phyloP scores from a whole-genome alignment of 1,140 invertebrate species.

The Pseudachorutes palmiensis region DNA sequence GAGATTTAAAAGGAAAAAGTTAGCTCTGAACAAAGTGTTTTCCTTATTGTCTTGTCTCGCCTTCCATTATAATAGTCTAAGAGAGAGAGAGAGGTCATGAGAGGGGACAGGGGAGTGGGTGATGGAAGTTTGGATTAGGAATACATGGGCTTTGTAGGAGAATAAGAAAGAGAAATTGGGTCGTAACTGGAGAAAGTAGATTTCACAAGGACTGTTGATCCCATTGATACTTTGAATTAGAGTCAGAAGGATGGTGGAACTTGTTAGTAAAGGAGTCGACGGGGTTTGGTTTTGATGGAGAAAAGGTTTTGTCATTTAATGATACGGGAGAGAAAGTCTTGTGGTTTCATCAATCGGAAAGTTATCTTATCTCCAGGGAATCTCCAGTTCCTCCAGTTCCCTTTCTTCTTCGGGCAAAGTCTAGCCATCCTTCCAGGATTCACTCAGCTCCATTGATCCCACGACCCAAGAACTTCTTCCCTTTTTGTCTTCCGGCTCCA shows the following conservation, averaged over 20 bases:
- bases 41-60: not conserved
- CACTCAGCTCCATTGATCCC: not conserved
- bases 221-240: slow-evolving; percentile 9
- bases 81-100: not conserved
- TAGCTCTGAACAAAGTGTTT: not conserved
- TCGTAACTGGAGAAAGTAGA: slow-evolving; percentile 3
- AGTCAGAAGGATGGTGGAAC: not conserved
- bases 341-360: slow-evolving; percentile 5
- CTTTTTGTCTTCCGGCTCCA: not conserved
- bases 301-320: slow-evolving; percentile 3
- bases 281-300: not conserved
- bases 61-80: not conserved
- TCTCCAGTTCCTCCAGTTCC: not conserved
- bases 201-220: slow-evolving; percentile 2
- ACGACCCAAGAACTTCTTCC: not conserved
- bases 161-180: slow-evolving; percentile 5
- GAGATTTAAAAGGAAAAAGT: too few species aligned
- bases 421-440: not conserved
- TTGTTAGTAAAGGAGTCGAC: not conserved
- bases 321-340: not conserved
- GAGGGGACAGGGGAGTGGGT: not conserved
- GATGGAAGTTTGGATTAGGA: not conserved
- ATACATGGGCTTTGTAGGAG: not conserved
- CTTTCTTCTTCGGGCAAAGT: not conserved
- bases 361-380: slow-evolving; percentile 6